These are phyloP conservation scores for Cataglyphis livida DNA, from an alignment of 2,888 invertebrate genomes.

Conservation along the genomic window DNA sequence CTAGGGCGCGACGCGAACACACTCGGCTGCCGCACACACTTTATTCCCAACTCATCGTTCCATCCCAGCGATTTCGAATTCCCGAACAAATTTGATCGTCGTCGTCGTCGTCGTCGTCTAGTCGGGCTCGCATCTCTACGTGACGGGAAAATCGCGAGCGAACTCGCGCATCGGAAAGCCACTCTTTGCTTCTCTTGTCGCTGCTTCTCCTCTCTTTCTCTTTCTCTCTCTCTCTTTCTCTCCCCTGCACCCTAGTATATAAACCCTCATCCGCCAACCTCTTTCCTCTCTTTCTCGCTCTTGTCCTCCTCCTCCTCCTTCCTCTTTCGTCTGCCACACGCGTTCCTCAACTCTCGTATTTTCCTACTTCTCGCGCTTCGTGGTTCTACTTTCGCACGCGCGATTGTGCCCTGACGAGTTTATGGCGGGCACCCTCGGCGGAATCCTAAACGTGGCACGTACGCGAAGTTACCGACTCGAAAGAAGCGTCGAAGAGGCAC, in stretches of 20 bases:
- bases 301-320: not conserved
- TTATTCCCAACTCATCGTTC: conserved; percentile 50
- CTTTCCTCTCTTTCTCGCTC: not conserved
- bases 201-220: not conserved
- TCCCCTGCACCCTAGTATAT: conserved; percentile 5
- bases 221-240: conserved; percentile 15
- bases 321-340: conserved; percentile 20
- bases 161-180: conserved; percentile 48
- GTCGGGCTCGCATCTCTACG: conserved; percentile 58
- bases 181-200: conserved; percentile 37
- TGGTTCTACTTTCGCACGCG: conserved; percentile 54
- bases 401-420: conserved; percentile 58
- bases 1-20: conserved; percentile 45
- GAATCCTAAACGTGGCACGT: conserved; percentile 56
- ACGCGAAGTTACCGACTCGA: conserved; percentile 49
- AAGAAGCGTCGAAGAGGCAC: conserved; percentile 17
- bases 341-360: conserved; percentile 39
- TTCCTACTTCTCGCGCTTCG: conserved; percentile 54
- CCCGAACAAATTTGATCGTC: conserved; percentile 64
- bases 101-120: conserved; percentile 49
- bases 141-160: conserved; percentile 58
- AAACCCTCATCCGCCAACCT: conserved; percentile 36
- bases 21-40: conserved; percentile 52
- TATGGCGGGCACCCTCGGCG: conserved; percentile 46
- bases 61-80: conserved; percentile 63